Evolutionary conservation across 2,888 invertebrate species (phyloP).

Genomic region (Drymonia ruficornis): DNA sequence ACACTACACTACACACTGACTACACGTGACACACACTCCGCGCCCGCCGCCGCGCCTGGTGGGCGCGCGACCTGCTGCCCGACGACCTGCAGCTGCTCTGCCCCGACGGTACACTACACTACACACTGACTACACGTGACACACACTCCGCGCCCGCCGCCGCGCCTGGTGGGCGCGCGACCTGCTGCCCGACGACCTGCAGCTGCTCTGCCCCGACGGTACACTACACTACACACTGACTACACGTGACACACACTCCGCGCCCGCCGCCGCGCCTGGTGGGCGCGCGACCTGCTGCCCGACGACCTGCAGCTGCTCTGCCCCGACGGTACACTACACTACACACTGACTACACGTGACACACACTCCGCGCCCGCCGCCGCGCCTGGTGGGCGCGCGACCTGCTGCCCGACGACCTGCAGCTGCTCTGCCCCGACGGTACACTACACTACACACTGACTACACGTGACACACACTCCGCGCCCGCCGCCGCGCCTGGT

Average conservation of each 20-base stretch:
- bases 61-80: slow-evolving; percentile 96
- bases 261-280: slow-evolving; percentile 92
- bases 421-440: slow-evolving; percentile 96
- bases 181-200: slow-evolving; percentile 95
- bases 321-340: slow-evolving; percentile 89
- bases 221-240: no score
- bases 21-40: slow-evolving; percentile 87
- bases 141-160: slow-evolving; percentile 80
- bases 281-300: slow-evolving; percentile 96
- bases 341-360: no score
- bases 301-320: slow-evolving; percentile 97
- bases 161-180: slow-evolving; percentile 97
- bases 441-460: no score
- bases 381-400: slow-evolving; percentile 97
- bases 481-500: slow-evolving; percentile 94
- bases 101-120: slow-evolving; percentile 89
- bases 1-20: no score
- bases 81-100: slow-evolving; percentile 97
- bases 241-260: no score
- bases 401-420: slow-evolving; percentile 95
- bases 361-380: slow-evolving; percentile 80
- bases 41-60: slow-evolving; percentile 95
- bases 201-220: slow-evolving; percentile 96
- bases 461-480: slow-evolving; percentile 87
- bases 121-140: no score